Base-by-base conservation (phyloP, 2,113 vertebrate species). In the Amphiprion ocellaris region DNA sequence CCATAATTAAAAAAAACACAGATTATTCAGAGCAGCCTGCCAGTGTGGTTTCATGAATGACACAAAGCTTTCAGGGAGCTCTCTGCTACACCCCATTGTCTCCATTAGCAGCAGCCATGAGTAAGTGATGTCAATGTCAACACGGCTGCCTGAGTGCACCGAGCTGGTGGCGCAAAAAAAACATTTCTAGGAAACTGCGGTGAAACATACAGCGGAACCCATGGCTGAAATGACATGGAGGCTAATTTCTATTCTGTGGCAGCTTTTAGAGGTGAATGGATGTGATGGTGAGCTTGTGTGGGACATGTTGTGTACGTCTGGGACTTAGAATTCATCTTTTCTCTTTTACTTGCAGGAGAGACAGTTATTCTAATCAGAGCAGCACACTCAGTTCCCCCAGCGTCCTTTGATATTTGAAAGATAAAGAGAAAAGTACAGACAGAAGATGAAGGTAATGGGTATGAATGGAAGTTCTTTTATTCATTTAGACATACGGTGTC, bases 191-290 rank as follows among this genome's bases (percentile, higher is more conserved):
- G 69, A 86, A 79, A 68, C 47, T 30, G 47, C 44, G 23, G 7
- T 0, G 16, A 65, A 73, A 75, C 26, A 44, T 58, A 21, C 53
- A 69, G 21, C 50, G 19, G 67, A 66, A 19, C 76, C 66, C 44
- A 8, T 54, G 47, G 53, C 54, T 69, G 26, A 59, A 73, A 59
- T 54, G 11, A 64, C 33, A 68, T 39, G 10, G 28, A 55, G 58
- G 26, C 41, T 17, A 44, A 52, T 74, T 74, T 4, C 47, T 64
- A 37, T 66, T 69, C 56, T 60, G 8, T n/a, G n/a, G 14, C 26
- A n/a, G 41, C 64, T 56, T 52, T 84, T 58, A 84, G 68, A 80
- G 61, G 60, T 65, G 67, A 77, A 78, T 75, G 64, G 44, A 71
- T 52, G 12, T 44, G 69, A 59, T 69, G 26, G 37, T 54, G 41